phyloP scores from a whole-genome alignment of 2,797 vertebrate genomes.

The Remorina albescens region DNA sequence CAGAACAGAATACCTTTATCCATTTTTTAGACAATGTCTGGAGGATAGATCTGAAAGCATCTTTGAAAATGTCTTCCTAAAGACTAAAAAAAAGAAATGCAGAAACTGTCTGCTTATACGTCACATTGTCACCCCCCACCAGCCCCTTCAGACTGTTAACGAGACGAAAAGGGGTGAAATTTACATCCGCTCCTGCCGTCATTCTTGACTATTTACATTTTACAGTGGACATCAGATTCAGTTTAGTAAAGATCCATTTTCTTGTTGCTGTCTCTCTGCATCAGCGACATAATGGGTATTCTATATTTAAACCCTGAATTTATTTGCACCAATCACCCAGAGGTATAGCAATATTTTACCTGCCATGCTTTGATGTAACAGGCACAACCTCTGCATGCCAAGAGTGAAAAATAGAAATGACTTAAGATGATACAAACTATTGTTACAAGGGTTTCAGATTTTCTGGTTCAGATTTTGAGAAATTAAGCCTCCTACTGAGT shows the following conservation, averaged over 20 bases:
- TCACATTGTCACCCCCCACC: conserved; percentile 5
- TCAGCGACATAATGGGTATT: conserved; percentile 50
- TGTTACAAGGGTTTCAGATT: conserved; percentile 8
- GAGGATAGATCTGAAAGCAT: conserved; percentile 56
- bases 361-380: conserved; percentile 46
- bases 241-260: conserved; percentile 32
- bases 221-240: conserved; percentile 32
- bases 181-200: conserved; percentile 30
- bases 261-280: conserved; percentile 27
- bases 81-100: conserved; percentile 60
- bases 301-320: conserved; percentile 44
- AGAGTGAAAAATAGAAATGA: conserved; percentile 49
- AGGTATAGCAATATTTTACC: conserved; percentile 47
- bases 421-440: conserved; percentile 25
- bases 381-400: conserved; percentile 26
- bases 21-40: conserved; percentile 63
- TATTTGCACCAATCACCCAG: conserved; percentile 48
- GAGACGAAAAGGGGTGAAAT: conserved; percentile 38
- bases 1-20: conserved; percentile 47
- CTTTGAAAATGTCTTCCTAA: conserved; percentile 48
- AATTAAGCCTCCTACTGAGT: conserved; percentile 16
- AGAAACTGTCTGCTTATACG: conserved; percentile 44
- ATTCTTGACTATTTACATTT: conserved; percentile 34
- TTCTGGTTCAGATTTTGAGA: conserved; percentile 17
- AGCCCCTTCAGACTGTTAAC: conserved; percentile 33